A percentile compares a stretch with the other conserved stretches of the same genome.
phyloP scores from a whole-genome alignment of 2,797 vertebrate genomes.

The Liasis olivaceus region DNA sequence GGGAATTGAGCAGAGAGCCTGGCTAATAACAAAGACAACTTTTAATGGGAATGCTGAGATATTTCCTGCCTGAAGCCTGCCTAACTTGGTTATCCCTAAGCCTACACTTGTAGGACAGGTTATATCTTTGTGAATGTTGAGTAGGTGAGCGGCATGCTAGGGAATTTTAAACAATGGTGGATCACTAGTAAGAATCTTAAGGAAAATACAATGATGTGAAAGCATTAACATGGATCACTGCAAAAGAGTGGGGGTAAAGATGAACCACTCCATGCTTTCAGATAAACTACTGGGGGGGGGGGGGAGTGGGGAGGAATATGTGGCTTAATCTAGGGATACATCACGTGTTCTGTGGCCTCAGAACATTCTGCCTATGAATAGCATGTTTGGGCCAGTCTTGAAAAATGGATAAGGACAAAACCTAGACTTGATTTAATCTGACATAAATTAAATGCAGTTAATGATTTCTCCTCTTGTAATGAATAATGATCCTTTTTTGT shows the following conservation, averaged over 20 bases:
- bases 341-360: not conserved
- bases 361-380: not conserved
- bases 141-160: not conserved
- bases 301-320: not conserved
- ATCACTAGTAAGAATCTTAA: not conserved
- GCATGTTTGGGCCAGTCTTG: not conserved
- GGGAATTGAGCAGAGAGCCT: conserved; percentile 23
- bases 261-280: not conserved
- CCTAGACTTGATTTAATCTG: not conserved
- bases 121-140: not conserved
- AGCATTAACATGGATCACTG: not conserved
- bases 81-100: not conserved
- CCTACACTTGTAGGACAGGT: not conserved
- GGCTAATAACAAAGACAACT: conserved; percentile 40
- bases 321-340: not conserved
- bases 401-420: not conserved
- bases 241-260: not conserved
- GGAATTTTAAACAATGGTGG: not conserved
- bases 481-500: not conserved
- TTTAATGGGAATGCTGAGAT: conserved; percentile 41
- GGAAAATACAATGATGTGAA: not conserved
- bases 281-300: not conserved
- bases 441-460: not conserved
- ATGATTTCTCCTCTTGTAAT: not conserved
- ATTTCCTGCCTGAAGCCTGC: not conserved